Conservation (phyloP, 2,113 vertebrate species). For the Lucifuga dentata region DNA sequence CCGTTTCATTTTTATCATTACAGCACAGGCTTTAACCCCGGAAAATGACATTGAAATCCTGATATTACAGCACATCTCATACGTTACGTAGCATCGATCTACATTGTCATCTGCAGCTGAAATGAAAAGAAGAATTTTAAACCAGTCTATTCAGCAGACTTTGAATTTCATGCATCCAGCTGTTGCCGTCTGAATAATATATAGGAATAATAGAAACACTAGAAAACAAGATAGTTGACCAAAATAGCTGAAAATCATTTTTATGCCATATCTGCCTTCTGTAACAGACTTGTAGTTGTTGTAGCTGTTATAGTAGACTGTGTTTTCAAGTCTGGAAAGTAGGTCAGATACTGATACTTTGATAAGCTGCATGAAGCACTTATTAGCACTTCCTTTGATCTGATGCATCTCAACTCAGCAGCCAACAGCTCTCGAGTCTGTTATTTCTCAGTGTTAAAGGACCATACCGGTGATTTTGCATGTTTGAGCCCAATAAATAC, state of each 20-base stretch:
- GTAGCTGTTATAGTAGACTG: constrained; percentile 2
- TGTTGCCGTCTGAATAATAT: neutral
- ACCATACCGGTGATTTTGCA: no score
- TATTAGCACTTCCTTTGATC: constrained; percentile 12
- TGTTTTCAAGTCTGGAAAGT: constrained; percentile 6
- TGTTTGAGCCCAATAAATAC: no score
- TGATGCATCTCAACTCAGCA: neutral
- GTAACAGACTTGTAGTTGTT: neutral
- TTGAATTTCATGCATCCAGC: neutral
- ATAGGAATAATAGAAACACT: neutral
- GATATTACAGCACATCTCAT: no score
- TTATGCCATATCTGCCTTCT: no score
- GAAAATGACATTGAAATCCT: no score
- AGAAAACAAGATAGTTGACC: neutral
- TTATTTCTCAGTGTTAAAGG: no score
- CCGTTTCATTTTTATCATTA: neutral
- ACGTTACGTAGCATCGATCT: no score
- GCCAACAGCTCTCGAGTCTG: constrained; percentile 5
- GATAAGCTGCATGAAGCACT: neutral
- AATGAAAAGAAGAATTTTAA: neutral
- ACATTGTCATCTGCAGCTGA: neutral
- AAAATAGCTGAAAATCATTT: neutral
- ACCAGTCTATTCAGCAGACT: neutral
- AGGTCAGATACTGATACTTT: constrained; percentile 6
- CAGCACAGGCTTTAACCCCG: no score